phyloP scores from a whole-genome alignment of 92 coral and sea anemone species.

The Metridium senile region DNA sequence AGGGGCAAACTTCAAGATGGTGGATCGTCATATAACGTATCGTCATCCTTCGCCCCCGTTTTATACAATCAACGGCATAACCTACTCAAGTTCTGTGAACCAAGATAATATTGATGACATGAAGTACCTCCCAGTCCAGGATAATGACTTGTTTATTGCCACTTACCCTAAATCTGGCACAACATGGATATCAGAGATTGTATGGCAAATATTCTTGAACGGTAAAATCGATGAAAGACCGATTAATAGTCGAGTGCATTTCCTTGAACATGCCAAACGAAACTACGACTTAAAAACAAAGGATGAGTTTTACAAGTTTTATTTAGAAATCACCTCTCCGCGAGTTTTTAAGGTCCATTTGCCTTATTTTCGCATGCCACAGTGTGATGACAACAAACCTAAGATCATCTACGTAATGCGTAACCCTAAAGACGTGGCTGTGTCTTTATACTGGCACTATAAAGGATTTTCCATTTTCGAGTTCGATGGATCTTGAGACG shows the following conservation, averaged over 20 bases:
- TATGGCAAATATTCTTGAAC: slow-evolving; percentile 50
- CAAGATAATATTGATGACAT: neutral
- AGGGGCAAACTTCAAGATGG: too few relatives aligned
- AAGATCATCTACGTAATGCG: slow-evolving; percentile 54
- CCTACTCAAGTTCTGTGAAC: neutral
- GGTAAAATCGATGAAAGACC: slow-evolving; percentile 26
- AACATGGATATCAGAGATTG: slow-evolving; percentile 49
- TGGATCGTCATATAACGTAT: too few relatives aligned
- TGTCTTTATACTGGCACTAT: slow-evolving; percentile 43
- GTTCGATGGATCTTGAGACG: slow-evolving; percentile 51
- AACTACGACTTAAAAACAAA: neutral
- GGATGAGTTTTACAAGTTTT: neutral
- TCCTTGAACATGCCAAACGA: slow-evolving; percentile 6
- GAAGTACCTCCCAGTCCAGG: slow-evolving; percentile 1
- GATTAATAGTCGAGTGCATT: slow-evolving; percentile 27
- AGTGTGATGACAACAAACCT: slow-evolving; percentile 23
- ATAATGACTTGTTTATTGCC: slow-evolving; percentile 5
- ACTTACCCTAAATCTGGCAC: slow-evolving; percentile 44
- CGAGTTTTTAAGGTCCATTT: slow-evolving; percentile 51
- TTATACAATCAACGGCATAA: neutral
- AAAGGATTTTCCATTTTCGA: slow-evolving; percentile 19
- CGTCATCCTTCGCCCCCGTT: neutral
- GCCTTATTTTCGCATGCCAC: slow-evolving; percentile 29
- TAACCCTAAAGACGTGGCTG: slow-evolving; percentile 65
- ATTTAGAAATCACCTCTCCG: slow-evolving; percentile 31